Conservation (phyloP, 2,888 invertebrate species). For the Mythimna ferrago region DNA sequence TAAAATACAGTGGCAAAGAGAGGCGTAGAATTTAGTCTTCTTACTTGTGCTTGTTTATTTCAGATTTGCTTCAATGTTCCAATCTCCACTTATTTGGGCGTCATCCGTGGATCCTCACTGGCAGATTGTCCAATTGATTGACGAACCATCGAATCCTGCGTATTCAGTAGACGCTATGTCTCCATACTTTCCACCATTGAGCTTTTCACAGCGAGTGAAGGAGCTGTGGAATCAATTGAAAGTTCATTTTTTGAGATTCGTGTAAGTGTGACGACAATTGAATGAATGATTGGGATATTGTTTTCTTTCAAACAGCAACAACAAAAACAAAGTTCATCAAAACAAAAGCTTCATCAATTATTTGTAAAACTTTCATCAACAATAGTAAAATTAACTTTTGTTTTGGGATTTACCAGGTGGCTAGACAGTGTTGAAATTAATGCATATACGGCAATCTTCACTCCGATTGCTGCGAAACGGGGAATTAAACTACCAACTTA, state of each 20-base stretch:
- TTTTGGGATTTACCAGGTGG: slow-evolving; percentile 17
- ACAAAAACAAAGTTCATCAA: background rate
- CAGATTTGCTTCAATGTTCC: slow-evolving; percentile 74
- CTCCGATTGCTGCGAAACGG: slow-evolving; percentile 66
- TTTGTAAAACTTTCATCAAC: too few species aligned
- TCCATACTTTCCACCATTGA: slow-evolving; percentile 67
- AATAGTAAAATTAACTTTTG: too few species aligned
- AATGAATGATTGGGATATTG: too few species aligned
- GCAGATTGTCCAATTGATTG: slow-evolving; percentile 71
- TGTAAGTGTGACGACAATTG: slow-evolving; percentile 56
- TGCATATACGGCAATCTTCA: slow-evolving; percentile 62
- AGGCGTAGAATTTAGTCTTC: too few species aligned
- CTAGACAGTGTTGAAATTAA: slow-evolving; percentile 18
- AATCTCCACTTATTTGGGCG: slow-evolving; percentile 74
- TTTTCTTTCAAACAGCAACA: background rate
- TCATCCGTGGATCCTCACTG: slow-evolving; percentile 75
- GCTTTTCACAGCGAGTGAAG: slow-evolving; percentile 71
- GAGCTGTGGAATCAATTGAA: slow-evolving; percentile 66
- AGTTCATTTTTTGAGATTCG: slow-evolving; percentile 28
- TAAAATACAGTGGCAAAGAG: too few species aligned
- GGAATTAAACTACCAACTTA: slow-evolving; percentile 70
- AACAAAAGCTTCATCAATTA: background rate
- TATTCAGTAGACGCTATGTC: slow-evolving; percentile 68
- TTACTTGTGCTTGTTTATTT: slow-evolving; percentile 49
- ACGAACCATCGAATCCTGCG: slow-evolving; percentile 74